Conservation (phyloP, 1,140 invertebrate species). For the Hirudo medicinalis region DNA sequence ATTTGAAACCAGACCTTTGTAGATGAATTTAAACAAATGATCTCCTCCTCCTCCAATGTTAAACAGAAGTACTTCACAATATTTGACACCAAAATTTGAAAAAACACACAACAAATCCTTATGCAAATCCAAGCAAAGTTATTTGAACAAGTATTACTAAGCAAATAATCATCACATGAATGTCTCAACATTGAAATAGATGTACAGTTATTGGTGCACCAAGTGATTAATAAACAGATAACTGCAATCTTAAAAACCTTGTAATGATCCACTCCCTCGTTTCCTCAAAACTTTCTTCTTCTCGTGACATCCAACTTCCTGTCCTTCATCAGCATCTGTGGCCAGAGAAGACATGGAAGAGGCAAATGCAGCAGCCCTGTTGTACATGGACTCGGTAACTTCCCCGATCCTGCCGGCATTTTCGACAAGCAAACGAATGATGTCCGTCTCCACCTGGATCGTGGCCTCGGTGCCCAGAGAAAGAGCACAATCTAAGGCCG, state of each 20-base stretch:
- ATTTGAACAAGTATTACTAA: too few relatives aligned
- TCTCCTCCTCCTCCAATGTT: too few relatives aligned
- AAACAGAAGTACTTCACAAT: too few relatives aligned
- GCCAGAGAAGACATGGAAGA: constrained; percentile 34
- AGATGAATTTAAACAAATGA: too few relatives aligned
- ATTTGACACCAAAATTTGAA: too few relatives aligned
- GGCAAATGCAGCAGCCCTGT: constrained; percentile 36
- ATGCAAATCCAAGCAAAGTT: too few relatives aligned
- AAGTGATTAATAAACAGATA: constrained; percentile 1
- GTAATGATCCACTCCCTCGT: constrained; percentile 65
- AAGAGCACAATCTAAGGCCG: constrained; percentile 22
- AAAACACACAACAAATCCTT: too few relatives aligned
- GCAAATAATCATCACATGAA: too few relatives aligned
- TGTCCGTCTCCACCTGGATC: constrained; percentile 34
- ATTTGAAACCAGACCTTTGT: constrained; percentile 33
- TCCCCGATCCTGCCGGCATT: constrained; percentile 59
- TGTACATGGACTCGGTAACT: constrained; percentile 49
- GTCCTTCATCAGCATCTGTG: constrained; percentile 29
- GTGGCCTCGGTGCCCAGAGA: constrained; percentile 10
- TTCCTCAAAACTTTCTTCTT: constrained; percentile 46
- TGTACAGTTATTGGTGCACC: too few relatives aligned
- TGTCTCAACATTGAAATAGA: too few relatives aligned
- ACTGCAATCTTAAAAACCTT: constrained; percentile 46
- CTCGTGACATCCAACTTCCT: constrained; percentile 31
- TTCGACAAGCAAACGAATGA: constrained; percentile 58